phyloP scores from a whole-genome alignment of 2,888 invertebrate species.

The Drosophila anomelani region DNA sequence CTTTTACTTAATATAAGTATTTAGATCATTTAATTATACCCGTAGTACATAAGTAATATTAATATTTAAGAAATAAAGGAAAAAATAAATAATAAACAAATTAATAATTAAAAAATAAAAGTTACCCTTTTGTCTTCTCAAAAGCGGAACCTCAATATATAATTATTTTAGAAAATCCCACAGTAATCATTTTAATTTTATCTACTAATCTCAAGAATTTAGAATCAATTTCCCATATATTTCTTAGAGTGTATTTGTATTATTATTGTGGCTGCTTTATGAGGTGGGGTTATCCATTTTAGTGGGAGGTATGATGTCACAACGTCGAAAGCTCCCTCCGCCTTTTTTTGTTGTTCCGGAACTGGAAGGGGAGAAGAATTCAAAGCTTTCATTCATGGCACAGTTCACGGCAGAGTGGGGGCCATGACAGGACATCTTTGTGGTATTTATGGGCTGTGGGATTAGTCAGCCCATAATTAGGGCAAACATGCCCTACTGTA shows the following conservation, averaged over 20 bases:
- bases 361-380: slow-evolving; percentile 15
- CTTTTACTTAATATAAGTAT: too few species aligned
- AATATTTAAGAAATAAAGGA: not conserved
- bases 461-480: not conserved
- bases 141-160: too few species aligned
- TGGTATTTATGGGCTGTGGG: slow-evolving; percentile 5
- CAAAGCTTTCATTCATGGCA: slow-evolving; percentile 20
- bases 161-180: too few species aligned
- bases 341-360: slow-evolving; percentile 12
- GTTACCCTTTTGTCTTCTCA: too few species aligned
- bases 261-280: slow-evolving; percentile 6
- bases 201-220: not conserved
- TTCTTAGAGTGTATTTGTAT: slow-evolving; percentile 13
- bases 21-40: too few species aligned
- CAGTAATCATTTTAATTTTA: not conserved
- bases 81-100: not conserved
- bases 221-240: not conserved
- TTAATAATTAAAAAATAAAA: too few species aligned
- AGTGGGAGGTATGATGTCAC: slow-evolving; percentile 48
- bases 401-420: not conserved
- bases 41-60: not conserved
- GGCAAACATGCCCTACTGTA: not conserved
- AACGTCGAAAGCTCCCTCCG: slow-evolving; percentile 22
- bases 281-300: slow-evolving; percentile 12
- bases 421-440: slow-evolving; percentile 20